Conservation (phyloP, 2,113 vertebrate species). For the Struthio camelus region DNA sequence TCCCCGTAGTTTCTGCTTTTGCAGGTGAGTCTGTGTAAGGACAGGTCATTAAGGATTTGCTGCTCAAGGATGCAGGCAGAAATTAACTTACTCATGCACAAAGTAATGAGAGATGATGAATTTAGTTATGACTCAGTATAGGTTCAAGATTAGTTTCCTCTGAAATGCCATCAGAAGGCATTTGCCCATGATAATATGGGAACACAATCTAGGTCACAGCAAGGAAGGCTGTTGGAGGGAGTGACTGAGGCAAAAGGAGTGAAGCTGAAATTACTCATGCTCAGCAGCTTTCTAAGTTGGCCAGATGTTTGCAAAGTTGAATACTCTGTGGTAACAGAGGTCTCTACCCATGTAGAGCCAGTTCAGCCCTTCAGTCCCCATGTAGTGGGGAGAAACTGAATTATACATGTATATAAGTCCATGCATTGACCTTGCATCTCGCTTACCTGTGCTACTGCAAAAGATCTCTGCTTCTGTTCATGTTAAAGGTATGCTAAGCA, state of each 20-base stretch:
- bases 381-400: neutral
- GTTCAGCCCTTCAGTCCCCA: neutral
- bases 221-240: conserved; percentile 29
- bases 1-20: neutral
- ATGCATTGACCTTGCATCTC: neutral
- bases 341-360: neutral
- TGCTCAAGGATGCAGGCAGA: neutral
- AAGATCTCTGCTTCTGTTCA: neutral
- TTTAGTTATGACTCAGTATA: neutral
- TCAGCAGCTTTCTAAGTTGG: conserved; percentile 26
- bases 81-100: neutral
- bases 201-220: conserved; percentile 55
- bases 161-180: conserved; percentile 55
- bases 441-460: neutral
- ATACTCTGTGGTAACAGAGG: neutral
- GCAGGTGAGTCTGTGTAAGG: neutral
- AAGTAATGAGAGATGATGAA: conserved; percentile 20
- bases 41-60: neutral
- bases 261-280: conserved; percentile 22
- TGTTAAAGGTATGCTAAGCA: neutral
- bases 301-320: neutral
- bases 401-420: neutral
- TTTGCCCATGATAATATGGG: conserved; percentile 1
- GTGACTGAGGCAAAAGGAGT: conserved; percentile 5
- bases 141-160: conserved; percentile 34